A percentile compares a stretch with the other conserved stretches of the same genome.
phyloP scores from a whole-genome alignment of 2,888 invertebrate species.

The Rhagonycha lutea region DNA sequence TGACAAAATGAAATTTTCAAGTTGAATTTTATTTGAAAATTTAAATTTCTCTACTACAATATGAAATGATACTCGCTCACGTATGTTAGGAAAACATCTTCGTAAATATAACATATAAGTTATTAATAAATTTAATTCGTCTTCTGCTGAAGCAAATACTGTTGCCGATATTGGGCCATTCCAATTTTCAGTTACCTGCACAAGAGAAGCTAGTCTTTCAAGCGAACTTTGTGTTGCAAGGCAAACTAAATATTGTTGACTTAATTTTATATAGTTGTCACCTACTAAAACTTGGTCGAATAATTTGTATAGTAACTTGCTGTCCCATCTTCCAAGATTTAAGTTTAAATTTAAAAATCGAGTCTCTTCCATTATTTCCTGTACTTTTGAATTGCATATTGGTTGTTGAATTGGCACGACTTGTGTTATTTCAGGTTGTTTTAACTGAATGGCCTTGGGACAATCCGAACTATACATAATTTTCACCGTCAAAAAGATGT shows the following conservation, averaged over 20 bases:
- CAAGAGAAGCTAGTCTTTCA: constrained; percentile 77
- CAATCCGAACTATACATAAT: constrained; percentile 60
- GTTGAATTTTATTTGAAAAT: constrained; percentile 41
- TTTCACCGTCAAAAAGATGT: constrained; percentile 63
- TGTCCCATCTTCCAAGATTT: constrained; percentile 76
- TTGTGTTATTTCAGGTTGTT: constrained; percentile 29
- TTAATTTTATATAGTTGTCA: constrained; percentile 65
- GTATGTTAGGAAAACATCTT: constrained; percentile 73
- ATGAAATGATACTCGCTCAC: constrained; percentile 76
- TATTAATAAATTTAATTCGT: constrained; percentile 74
- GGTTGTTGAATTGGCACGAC: constrained; percentile 11
- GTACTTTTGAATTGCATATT: constrained; percentile 26
- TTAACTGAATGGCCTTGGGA: constrained; percentile 38
- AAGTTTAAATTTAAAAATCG: constrained; percentile 64
- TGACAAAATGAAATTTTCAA: constrained; percentile 49
- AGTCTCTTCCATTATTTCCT: constrained; percentile 53
- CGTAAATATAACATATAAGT: constrained; percentile 77
- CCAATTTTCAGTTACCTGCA: constrained; percentile 81
- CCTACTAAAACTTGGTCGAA: constrained; percentile 77
- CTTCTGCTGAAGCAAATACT: constrained; percentile 77
- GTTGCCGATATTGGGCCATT: constrained; percentile 84
- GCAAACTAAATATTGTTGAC: constrained; percentile 66
- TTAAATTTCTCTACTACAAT: constrained; percentile 70
- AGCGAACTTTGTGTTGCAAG: constrained; percentile 86
- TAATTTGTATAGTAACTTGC: constrained; percentile 68